These are phyloP conservation scores for Bellardia bayeri DNA, from an alignment of 2,888 invertebrate genomes.

Conservation along the genomic window DNA sequence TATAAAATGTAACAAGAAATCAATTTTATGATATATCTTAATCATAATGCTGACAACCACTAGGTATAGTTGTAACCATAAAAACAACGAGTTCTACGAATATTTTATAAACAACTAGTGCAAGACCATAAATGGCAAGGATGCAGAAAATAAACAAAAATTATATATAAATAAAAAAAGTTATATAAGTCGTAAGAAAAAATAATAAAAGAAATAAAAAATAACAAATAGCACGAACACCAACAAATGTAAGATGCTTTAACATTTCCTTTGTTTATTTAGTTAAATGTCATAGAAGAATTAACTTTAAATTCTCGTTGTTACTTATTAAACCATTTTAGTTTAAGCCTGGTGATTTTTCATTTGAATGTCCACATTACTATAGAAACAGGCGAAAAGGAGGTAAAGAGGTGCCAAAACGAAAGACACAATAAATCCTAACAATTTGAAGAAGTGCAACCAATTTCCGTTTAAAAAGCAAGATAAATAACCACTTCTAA, in stretches of 20 bases:
- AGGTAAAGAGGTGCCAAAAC: neutral
- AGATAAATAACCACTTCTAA: too few species aligned
- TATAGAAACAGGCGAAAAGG: neutral
- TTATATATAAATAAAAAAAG: neutral
- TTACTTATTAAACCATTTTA: constrained; percentile 52
- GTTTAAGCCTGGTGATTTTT: constrained; percentile 12
- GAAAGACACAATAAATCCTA: neutral
- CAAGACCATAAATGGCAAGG: constrained; percentile 60
- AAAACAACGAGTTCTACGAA: constrained; percentile 29
- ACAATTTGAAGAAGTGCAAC: neutral
- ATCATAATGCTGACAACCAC: neutral
- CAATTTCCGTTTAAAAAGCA: too few species aligned
- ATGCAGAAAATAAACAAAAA: constrained; percentile 23
- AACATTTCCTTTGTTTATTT: constrained; percentile 54
- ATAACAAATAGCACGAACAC: neutral
- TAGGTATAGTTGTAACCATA: constrained; percentile 8
- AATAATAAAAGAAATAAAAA: neutral
- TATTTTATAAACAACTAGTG: constrained; percentile 52
- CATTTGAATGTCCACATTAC: neutral
- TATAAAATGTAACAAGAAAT: too few species aligned
- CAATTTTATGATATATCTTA: too few species aligned
- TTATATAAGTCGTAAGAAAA: neutral
- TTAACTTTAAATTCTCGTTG: constrained; percentile 56
- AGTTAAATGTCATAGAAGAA: constrained; percentile 56
- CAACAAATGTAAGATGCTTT: constrained; percentile 57